These are phyloP conservation scores for Zaprionus africanus DNA, from an alignment of 1,140 invertebrate species.

Conservation along the genomic window DNA sequence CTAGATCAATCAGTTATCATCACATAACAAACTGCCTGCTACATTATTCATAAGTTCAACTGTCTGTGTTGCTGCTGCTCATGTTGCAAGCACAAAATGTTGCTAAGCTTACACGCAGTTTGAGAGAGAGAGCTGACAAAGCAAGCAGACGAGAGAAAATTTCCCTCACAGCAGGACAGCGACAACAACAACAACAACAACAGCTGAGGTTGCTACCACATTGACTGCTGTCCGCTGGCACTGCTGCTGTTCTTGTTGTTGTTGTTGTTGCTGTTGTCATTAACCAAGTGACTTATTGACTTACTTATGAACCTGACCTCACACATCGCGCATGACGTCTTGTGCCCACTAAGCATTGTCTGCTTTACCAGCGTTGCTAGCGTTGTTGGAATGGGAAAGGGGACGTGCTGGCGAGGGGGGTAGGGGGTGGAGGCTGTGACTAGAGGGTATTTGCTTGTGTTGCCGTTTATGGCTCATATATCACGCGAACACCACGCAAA, in stretches of 20 bases:
- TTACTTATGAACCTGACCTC: constrained; percentile 80
- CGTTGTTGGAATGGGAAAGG: background rate
- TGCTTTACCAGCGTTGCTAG: constrained; percentile 9
- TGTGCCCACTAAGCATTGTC: constrained; percentile 37
- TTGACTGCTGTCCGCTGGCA: background rate
- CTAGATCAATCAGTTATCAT: too few species aligned
- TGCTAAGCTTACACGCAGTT: constrained; percentile 35
- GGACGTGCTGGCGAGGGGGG: background rate
- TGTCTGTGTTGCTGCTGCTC: background rate
- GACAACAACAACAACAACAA: background rate
- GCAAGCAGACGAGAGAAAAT: constrained; percentile 28
- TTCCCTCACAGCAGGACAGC: constrained; percentile 9
- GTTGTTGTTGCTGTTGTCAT: constrained; percentile 57
- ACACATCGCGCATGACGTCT: constrained; percentile 55
- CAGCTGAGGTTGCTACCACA: constrained; percentile 4
- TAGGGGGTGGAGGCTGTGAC: too few species aligned
- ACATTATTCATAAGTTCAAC: background rate
- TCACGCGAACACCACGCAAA: constrained; percentile 56
- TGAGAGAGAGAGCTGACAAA: constrained; percentile 41
- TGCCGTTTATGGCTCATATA: constrained; percentile 59
- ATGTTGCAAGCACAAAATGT: constrained; percentile 43
- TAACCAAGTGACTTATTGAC: constrained; percentile 80
- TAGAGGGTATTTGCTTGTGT: background rate
- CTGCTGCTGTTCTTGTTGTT: constrained; percentile 35
- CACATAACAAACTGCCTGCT: background rate